Evolutionary conservation across 2,797 vertebrate genomes (phyloP).

Genomic region (Pangasius larnaudii): DNA sequence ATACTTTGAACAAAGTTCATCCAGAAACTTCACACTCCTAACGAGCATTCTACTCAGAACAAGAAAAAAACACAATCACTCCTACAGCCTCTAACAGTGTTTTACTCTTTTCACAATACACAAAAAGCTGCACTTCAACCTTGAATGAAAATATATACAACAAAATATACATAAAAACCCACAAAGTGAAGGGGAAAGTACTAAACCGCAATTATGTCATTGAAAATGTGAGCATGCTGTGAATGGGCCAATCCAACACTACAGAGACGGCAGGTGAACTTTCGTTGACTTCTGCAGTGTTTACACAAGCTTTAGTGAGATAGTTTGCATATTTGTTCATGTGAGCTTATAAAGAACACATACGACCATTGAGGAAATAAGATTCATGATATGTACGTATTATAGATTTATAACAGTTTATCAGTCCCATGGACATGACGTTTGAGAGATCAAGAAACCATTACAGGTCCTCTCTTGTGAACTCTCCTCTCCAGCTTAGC

Average conservation of each 20-base stretch:
- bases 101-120: neutral
- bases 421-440: neutral
- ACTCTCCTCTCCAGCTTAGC: neutral
- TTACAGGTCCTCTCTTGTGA: neutral
- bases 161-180: neutral
- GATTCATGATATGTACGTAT: neutral
- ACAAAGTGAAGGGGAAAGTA: neutral
- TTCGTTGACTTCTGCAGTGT: neutral
- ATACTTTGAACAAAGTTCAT: slow-evolving; percentile 12
- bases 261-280: neutral
- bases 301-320: neutral
- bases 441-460: neutral
- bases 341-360: neutral
- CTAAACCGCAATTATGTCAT: neutral
- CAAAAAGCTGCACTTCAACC: neutral
- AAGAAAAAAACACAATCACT: slow-evolving; percentile 3
- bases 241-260: neutral
- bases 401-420: neutral
- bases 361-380: neutral
- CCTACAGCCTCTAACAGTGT: neutral
- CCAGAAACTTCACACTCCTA: neutral
- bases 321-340: slow-evolving; percentile 10
- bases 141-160: neutral
- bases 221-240: neutral
- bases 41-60: neutral